These are phyloP conservation scores for Nothoprocta perdicaria DNA, from an alignment of 2,113 vertebrate species.

Conservation along the genomic window DNA sequence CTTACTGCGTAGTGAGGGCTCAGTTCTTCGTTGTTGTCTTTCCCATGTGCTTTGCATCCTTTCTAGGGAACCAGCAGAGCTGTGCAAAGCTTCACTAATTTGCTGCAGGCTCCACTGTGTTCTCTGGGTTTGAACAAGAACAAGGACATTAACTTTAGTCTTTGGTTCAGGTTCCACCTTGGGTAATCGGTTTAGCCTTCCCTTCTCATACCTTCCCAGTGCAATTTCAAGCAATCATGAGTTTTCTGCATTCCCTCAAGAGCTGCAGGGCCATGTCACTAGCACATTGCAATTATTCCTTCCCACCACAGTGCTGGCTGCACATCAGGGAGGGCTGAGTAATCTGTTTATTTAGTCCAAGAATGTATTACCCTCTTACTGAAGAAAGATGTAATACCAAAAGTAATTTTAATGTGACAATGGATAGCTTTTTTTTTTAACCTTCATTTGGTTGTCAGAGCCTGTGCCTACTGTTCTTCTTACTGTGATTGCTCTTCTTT, in stretches of 20 bases:
- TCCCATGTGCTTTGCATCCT: not conserved
- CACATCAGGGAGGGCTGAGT: slow-evolving; percentile 17
- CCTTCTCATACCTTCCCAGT: not conserved
- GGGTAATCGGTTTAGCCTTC: not conserved
- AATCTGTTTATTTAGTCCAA: slow-evolving; percentile 48
- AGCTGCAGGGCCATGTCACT: not conserved
- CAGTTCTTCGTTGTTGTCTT: not conserved
- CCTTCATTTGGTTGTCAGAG: slow-evolving; percentile 50
- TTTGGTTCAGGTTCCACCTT: not conserved
- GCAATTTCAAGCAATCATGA: not conserved
- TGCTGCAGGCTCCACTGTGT: not conserved
- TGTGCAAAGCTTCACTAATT: not conserved
- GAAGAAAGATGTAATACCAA: slow-evolving; percentile 42
- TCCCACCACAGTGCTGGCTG: not conserved
- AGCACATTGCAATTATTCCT: not conserved
- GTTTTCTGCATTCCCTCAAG: not conserved
- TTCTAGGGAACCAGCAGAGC: not conserved
- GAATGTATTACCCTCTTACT: slow-evolving; percentile 8
- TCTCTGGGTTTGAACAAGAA: not conserved
- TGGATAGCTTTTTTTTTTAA: not conserved
- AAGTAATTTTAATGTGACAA: slow-evolving; percentile 59
- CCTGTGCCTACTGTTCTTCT: not conserved
- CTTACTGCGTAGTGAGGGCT: not conserved
- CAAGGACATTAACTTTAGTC: not conserved
- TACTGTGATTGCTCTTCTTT: slow-evolving; percentile 36